Evolutionary conservation across 2,888 invertebrate species (phyloP), one percentile per base, ranked within the genome.

Genomic region (Drosophila atripex): DNA sequence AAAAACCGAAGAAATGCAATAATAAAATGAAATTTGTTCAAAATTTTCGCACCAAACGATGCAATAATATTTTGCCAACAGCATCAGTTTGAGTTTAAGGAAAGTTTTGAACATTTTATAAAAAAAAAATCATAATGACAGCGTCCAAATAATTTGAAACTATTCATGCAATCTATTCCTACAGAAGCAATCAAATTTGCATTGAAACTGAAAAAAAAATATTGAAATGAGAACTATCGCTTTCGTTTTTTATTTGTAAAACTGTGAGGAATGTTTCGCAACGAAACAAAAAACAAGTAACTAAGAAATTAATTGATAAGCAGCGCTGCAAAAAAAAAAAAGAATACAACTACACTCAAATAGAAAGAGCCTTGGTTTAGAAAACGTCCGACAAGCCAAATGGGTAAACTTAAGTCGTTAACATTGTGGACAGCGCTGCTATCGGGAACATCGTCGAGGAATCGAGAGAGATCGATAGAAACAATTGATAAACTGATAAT

Each of bases 261-360:
- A 78, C 82, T 82, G 85, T 80, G 86, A 85, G 77, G 87, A 88
- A 84, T 82, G 85, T 85, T 85, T 86, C 82, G 82, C 75, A 86
- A 86, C 80, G 88, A 84, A 86, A 88, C 76, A 78, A 78, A 80
- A 80, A 83, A 68, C 56, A 68, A 56, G 30, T 53, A 69, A 64
- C 69, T 75, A 65, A 46, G 55, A 50, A 43, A 56, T 61, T 32
- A 73, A 68, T 59, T 69, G 63, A 47, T 53, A 59, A 71, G 77
- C 72, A 75, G 77, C 69, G 75, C 76, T 72, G 58, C 68, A 51
- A 59, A 57, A 18, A 58, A 57, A 53, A 16, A 51, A 39, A 4
- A 28, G 2, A 9, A 28, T 49, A 64, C 47, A 55, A 65, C 55
- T 58, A 69, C 57, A 49, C 54, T 53, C 56, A 70, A 60, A 71